phyloP scores from a whole-genome alignment of 2,113 vertebrate species.

The Leucoraja erinaceus region DNA sequence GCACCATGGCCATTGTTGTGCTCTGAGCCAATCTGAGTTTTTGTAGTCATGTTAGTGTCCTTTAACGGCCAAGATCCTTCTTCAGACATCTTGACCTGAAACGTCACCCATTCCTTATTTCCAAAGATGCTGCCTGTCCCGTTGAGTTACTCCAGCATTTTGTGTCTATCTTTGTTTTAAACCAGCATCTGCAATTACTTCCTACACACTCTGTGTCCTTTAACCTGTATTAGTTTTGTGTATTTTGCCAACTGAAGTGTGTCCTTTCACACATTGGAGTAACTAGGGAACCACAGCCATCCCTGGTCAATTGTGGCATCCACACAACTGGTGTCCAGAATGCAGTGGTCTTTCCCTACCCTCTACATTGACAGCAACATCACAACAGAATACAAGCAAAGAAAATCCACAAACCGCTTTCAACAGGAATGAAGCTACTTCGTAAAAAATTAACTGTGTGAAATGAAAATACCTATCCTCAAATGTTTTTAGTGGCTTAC shows the following conservation, averaged over 20 bases:
- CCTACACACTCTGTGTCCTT: neutral
- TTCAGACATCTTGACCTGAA: too few relatives aligned
- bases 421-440: neutral
- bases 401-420: neutral
- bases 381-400: neutral
- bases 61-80: too few relatives aligned
- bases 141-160: too few relatives aligned
- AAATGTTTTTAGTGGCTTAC: neutral
- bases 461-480: neutral
- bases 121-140: too few relatives aligned
- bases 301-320: neutral
- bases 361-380: neutral
- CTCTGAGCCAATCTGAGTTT: neutral
- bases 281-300: too few relatives aligned
- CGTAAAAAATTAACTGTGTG: neutral
- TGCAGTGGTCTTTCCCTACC: neutral
- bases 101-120: too few relatives aligned
- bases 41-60: neutral
- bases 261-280: too few relatives aligned
- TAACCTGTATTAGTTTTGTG: neutral
- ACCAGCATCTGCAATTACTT: too few relatives aligned
- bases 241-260: neutral
- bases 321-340: neutral
- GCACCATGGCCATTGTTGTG: neutral
- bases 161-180: too few relatives aligned